phyloP scores from a whole-genome alignment of 2,797 vertebrate genomes.

The Manis crassicaudata region DNA sequence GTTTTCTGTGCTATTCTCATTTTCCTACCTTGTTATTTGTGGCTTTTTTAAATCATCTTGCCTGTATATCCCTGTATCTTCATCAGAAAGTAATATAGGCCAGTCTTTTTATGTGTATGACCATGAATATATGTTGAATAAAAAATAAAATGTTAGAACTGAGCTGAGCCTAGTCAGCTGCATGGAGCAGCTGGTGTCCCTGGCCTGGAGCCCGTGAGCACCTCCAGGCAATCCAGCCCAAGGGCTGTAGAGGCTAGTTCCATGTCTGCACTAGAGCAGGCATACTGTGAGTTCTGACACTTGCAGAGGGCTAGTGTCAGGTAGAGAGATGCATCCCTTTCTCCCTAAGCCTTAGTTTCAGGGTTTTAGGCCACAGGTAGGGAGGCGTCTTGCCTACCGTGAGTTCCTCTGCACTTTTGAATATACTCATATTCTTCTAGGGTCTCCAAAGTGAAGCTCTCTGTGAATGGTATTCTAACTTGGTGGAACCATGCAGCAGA shows the following conservation, averaged over 20 bases:
- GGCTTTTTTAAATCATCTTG: neutral
- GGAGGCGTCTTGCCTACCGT: neutral
- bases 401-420: neutral
- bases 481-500: conserved; percentile 89
- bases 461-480: neutral
- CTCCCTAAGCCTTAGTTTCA: no score
- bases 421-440: neutral
- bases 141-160: neutral
- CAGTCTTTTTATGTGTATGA: neutral
- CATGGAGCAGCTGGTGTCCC: neutral
- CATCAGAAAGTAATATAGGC: neutral
- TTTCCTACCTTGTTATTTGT: neutral
- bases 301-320: neutral
- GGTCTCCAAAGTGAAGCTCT: neutral
- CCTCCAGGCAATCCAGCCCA: neutral
- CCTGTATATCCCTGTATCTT: neutral
- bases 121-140: neutral
- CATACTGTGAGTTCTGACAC: rapidly evolving
- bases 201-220: neutral
- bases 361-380: neutral
- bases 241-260: neutral
- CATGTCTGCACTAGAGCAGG: rapidly evolving
- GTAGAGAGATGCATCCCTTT: neutral
- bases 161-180: neutral
- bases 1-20: neutral